A percentile compares a stretch with the other conserved stretches of the same genome.
Evolutionary conservation across 30 jellyfish, hydroid and myxozoan genomes (phyloP).

Genomic region (Aurelia aurita): DNA sequence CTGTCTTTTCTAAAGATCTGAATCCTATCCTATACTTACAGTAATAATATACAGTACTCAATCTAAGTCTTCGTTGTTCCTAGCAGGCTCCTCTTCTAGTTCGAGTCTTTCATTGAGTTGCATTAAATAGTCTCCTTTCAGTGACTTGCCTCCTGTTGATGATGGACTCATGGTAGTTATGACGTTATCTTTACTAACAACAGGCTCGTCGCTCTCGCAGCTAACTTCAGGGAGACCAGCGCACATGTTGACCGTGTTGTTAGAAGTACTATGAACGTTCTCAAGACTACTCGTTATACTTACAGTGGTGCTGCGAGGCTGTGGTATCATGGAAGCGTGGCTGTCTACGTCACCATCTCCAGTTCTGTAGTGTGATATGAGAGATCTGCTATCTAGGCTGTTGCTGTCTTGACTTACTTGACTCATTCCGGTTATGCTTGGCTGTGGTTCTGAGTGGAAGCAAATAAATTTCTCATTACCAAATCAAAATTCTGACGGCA

Average conservation of each 20-base stretch:
- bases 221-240: slow-evolving; percentile 89
- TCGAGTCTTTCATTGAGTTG: slow-evolving; percentile 11
- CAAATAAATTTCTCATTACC: too few relatives aligned
- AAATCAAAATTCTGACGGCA: too few relatives aligned
- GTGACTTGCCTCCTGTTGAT: slow-evolving; percentile 24
- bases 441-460: slow-evolving; percentile 82
- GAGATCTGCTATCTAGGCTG: slow-evolving; percentile 94
- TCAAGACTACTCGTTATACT: slow-evolving; percentile 96
- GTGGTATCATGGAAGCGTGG: slow-evolving; percentile 95
- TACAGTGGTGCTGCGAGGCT: slow-evolving; percentile 97
- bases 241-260: slow-evolving; percentile 69
- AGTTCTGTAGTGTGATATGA: slow-evolving; percentile 82
- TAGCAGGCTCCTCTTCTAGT: neutral
- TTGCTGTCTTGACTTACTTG: slow-evolving; percentile 98
- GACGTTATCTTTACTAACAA: slow-evolving; percentile 29
- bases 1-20: too few relatives aligned
- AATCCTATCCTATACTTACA: too few relatives aligned
- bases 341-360: slow-evolving; percentile 96
- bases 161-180: slow-evolving; percentile 36
- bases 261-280: slow-evolving; percentile 76
- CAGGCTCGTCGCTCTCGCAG: slow-evolving; percentile 76
- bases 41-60: too few relatives aligned
- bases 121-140: slow-evolving; percentile 12
- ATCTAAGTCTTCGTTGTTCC: neutral
- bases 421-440: slow-evolving; percentile 84